Percentiles rank a stretch among this genome's conserved stretches.
These are phyloP conservation scores for Leiothrix lutea DNA, from an alignment of 2,113 vertebrate genomes.

Conservation along the genomic window DNA sequence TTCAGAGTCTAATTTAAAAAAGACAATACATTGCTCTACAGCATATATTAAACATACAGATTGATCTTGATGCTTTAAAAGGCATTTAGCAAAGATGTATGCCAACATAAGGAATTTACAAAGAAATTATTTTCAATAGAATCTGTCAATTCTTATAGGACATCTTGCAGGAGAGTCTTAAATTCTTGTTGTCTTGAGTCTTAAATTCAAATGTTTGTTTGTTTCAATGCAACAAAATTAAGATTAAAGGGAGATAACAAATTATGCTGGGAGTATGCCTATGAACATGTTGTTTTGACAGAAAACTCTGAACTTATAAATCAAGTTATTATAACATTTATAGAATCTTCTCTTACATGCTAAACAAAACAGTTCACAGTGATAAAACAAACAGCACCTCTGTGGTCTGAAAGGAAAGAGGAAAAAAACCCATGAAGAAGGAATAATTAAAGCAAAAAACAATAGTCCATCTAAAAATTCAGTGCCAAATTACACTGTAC, in stretches of 20 bases:
- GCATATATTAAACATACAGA: background rate
- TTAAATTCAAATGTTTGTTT: background rate
- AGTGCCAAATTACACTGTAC: background rate
- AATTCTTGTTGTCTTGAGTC: background rate
- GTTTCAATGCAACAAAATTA: background rate
- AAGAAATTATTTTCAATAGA: background rate
- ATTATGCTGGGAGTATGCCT: background rate
- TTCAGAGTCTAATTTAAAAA: background rate
- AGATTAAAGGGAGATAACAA: background rate
- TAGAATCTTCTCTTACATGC: background rate
- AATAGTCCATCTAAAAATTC: background rate
- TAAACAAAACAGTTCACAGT: background rate
- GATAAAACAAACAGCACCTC: background rate
- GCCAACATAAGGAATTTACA: background rate
- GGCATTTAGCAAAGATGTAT: background rate
- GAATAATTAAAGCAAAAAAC: background rate
- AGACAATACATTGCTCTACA: background rate
- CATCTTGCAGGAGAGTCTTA: background rate
- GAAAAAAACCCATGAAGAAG: background rate
- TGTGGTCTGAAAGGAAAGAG: background rate
- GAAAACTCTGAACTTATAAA: slow-evolving; percentile 6
- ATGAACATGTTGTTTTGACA: background rate
- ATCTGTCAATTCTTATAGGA: background rate
- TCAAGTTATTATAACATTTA: slow-evolving; percentile 21
- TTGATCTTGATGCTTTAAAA: background rate